Evolutionary conservation across 1,140 invertebrate genomes (phyloP).

Genomic region (Pseudomyrmex concolor): DNA sequence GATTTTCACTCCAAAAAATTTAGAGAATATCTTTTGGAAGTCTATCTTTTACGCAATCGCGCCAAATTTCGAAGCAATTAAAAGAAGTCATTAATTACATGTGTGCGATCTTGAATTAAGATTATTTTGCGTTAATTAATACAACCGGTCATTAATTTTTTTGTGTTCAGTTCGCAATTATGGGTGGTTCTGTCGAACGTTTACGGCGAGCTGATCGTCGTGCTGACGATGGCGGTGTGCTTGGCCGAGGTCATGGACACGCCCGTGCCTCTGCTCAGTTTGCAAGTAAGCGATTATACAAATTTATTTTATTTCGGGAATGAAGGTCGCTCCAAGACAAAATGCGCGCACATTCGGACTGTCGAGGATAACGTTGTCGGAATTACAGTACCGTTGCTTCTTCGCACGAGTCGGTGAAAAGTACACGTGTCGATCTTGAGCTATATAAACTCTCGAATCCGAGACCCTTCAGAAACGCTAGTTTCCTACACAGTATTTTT

Average conservation of each 20-base stretch:
- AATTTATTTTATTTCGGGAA: constrained; percentile 15
- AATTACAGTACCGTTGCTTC: constrained; percentile 56
- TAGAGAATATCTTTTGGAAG: background rate
- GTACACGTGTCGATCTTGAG: constrained; percentile 23
- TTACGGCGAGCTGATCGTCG: constrained; percentile 87
- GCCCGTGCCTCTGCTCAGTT: constrained; percentile 85
- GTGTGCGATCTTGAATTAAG: too few species aligned
- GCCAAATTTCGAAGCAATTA: too few species aligned
- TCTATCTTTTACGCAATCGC: background rate
- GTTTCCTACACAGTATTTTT: background rate
- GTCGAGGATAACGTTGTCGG: constrained; percentile 43
- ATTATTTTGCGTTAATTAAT: too few species aligned
- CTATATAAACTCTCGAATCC: constrained; percentile 17
- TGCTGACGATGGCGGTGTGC: constrained; percentile 87
- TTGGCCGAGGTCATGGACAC: constrained; percentile 88
- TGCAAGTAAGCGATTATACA: constrained; percentile 85
- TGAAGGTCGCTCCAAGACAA: background rate
- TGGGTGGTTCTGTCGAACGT: constrained; percentile 87
- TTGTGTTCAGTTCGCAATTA: constrained; percentile 84
- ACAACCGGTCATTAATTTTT: too few species aligned
- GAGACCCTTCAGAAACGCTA: background rate
- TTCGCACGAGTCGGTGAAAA: constrained; percentile 14
- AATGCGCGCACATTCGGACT: background rate
- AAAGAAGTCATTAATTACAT: too few species aligned
- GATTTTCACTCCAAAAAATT: too few species aligned